These are phyloP conservation scores for Esox masquinongy DNA, from an alignment of 2,797 vertebrate genomes.

Conservation along the genomic window DNA sequence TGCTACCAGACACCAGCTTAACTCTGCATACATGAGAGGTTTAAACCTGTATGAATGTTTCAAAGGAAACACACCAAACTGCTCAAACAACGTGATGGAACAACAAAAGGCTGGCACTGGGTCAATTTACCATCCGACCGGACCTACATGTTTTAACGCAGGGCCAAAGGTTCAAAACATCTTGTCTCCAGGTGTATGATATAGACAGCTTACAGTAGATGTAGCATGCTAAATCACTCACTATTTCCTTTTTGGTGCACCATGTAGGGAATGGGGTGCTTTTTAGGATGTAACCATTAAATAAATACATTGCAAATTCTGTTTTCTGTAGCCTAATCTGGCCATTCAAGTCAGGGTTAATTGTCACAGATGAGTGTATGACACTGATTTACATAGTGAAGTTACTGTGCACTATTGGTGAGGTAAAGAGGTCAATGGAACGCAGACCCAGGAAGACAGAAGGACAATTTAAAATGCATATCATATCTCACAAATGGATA, in stretches of 20 bases:
- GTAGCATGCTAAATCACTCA: neutral
- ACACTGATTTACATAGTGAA: too few species aligned
- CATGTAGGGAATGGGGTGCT: too few species aligned
- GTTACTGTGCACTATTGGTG: too few species aligned
- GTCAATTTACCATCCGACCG: neutral
- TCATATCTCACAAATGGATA: too few species aligned
- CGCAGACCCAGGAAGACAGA: too few species aligned
- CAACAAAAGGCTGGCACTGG: neutral
- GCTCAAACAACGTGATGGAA: slow-evolving; percentile 24
- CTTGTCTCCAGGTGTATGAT: neutral
- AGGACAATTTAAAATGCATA: too few species aligned
- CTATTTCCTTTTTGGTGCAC: neutral
- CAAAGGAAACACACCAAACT: slow-evolving; percentile 46
- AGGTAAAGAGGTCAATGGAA: too few species aligned
- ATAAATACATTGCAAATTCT: too few species aligned
- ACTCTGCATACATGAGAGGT: slow-evolving; percentile 53
- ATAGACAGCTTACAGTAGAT: neutral
- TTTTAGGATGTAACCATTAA: too few species aligned
- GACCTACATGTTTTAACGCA: slow-evolving; percentile 4
- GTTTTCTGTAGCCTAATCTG: too few species aligned
- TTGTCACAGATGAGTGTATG: too few species aligned
- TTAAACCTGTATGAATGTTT: slow-evolving; percentile 61
- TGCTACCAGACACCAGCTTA: slow-evolving; percentile 72
- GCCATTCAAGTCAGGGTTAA: too few species aligned
- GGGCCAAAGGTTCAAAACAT: neutral